Base-by-base conservation (phyloP, 92 coral and sea anemone genomes). In the Paragorgia papillata region DNA sequence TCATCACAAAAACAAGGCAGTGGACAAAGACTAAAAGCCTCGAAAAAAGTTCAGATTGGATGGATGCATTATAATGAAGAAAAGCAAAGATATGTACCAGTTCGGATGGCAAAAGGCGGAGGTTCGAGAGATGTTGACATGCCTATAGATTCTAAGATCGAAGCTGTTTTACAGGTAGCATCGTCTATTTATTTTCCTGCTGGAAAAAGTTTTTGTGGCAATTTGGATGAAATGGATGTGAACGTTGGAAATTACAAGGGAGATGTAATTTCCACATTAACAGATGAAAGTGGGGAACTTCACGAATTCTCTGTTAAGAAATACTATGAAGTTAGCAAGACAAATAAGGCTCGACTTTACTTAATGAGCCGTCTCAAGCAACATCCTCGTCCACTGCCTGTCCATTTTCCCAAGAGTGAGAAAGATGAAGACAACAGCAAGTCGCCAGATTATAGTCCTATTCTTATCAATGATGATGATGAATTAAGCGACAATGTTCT, bases 31-130 rank as follows among this genome's bases (percentile, higher is more conserved):
- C 17, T n/a, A 51, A 51, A 51, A 22, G 58, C 26, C 21, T 51
- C 58, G 10, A 66, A 66, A 35, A 76, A 61, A 44, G 69, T 76
- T 15, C 82, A 76, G 27, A 41, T 76, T 60, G 58, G 73, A 39
- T 76, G 73, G 82, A 27, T 76, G 68, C 70, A 76, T 46, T 76
- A 61, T n/a, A 51, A 76, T 44, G 82, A 60, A 32, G 0, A 60
- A 0, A 58, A 61, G 19, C 34, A 61, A 60, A 62, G 62, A 62
- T 76, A 76, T 54, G 60, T 76, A 17, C 32, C 82, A 2, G 73
- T 76, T 34, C 19, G 82, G 41, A 30, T 76, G 44, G 31, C 55
- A 25, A 76, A 43, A 30, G 82, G 82, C 12, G 82, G 82, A 29
- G 82, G 73, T 10, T 60, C 82, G 12, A 60, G 82, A 54, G 59